Conservation (phyloP, 1,140 invertebrate species). For the Zophobas morio region DNA sequence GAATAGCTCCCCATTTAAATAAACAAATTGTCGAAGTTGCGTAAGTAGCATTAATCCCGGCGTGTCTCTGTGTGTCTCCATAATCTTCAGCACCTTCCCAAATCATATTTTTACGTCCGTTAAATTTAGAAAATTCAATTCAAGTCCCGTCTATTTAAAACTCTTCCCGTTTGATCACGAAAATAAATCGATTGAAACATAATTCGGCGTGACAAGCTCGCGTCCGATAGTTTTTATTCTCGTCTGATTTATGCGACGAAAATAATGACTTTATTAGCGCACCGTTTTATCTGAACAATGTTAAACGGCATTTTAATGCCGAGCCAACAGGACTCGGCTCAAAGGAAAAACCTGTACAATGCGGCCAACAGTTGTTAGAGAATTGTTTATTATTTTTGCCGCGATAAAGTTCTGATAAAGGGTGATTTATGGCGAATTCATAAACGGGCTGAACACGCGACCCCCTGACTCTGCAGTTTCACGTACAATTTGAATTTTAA, state of each 20-base stretch:
- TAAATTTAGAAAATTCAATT: neutral
- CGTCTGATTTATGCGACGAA: constrained; percentile 13
- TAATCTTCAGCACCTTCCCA: neutral
- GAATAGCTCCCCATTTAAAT: constrained; percentile 7
- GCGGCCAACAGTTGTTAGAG: constrained; percentile 35
- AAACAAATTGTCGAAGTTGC: constrained; percentile 22
- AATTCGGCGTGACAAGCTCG: neutral
- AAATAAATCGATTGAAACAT: constrained; percentile 3
- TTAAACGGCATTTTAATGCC: constrained; percentile 42
- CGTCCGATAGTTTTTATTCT: constrained; percentile 8
- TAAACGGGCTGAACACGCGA: constrained; percentile 31
- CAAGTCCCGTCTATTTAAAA: neutral
- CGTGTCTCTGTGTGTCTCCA: neutral
- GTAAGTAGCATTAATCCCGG: neutral
- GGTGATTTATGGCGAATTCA: constrained; percentile 34
- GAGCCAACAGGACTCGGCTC: constrained; percentile 9
- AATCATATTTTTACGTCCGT: neutral
- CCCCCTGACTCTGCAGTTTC: constrained; percentile 20
- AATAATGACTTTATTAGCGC: constrained; percentile 38
- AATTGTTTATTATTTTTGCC: constrained; percentile 41
- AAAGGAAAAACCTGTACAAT: constrained; percentile 37
- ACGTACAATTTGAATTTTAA: constrained; percentile 31
- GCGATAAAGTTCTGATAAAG: constrained; percentile 18
- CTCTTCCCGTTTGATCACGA: neutral
- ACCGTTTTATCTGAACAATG: constrained; percentile 28